phyloP scores from a whole-genome alignment of 2,797 vertebrate species.

The Sebastes oblongus region DNA sequence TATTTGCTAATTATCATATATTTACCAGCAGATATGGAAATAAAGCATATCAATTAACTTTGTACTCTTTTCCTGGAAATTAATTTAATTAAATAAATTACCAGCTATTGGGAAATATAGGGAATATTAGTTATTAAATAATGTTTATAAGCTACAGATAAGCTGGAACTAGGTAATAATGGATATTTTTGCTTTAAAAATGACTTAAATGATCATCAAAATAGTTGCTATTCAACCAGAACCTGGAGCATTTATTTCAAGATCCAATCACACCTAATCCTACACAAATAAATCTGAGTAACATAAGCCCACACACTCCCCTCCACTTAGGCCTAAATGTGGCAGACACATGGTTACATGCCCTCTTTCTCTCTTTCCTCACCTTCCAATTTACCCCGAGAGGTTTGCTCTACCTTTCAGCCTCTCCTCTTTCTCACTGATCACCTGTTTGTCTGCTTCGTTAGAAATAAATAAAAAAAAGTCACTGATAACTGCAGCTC shows the following conservation, averaged over 20 bases:
- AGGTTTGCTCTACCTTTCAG: slow-evolving; percentile 15
- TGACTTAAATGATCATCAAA: neutral
- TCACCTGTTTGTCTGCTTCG: slow-evolving; percentile 17
- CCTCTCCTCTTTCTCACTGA: slow-evolving; percentile 22
- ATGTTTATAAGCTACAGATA: neutral
- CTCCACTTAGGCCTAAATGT: slow-evolving; percentile 39
- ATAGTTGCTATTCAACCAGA: neutral
- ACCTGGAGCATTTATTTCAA: neutral
- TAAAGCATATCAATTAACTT: no score
- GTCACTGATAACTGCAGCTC: neutral
- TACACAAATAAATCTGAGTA: slow-evolving; percentile 22
- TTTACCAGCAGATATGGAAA: no score
- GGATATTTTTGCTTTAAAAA: neutral
- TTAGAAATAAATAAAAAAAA: neutral
- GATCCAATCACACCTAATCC: neutral
- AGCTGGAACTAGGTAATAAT: neutral
- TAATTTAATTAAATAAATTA: no score
- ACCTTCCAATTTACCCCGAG: slow-evolving; percentile 30
- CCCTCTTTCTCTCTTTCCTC: neutral
- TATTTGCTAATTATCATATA: no score
- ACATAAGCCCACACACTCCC: slow-evolving; percentile 20
- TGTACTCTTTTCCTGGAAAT: no score
- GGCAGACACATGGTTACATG: slow-evolving; percentile 1
- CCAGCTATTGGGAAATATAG: no score
- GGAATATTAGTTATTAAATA: no score